A percentile compares a stretch with the other conserved stretches of the same genome.
Evolutionary conservation across 2,113 vertebrate genomes (phyloP).

Genomic region (Pedionomus torquatus): DNA sequence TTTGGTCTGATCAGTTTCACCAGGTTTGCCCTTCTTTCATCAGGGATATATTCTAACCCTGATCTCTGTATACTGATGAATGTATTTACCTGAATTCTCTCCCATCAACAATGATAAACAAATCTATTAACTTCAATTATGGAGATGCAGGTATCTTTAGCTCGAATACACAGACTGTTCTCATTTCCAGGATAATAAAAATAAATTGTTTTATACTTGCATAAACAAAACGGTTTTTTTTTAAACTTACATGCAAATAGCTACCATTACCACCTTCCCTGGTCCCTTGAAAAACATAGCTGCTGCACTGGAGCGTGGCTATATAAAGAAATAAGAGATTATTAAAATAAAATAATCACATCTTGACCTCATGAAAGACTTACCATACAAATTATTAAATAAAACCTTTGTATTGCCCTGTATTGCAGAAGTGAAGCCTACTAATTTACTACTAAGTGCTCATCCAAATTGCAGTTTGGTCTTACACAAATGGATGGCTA

Average conservation of each 20-base stretch:
- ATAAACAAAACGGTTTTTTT: slow-evolving; percentile 18
- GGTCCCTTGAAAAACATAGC: slow-evolving; percentile 91
- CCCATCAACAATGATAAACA: background rate
- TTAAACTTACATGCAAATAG: slow-evolving; percentile 96
- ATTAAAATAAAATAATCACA: background rate
- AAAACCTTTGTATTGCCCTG: background rate
- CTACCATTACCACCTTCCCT: slow-evolving; percentile 97
- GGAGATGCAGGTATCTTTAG: background rate
- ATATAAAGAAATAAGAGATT: slow-evolving; percentile 27
- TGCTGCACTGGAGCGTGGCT: slow-evolving; percentile 90
- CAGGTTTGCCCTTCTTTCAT: background rate
- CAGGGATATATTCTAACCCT: background rate
- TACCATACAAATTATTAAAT: background rate
- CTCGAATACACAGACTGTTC: background rate
- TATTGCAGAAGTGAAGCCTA: background rate
- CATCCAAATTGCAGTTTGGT: background rate
- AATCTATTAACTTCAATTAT: background rate
- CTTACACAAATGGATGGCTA: background rate
- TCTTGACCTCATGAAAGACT: background rate
- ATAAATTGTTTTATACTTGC: background rate
- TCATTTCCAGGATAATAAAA: background rate
- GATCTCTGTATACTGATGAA: background rate
- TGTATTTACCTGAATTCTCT: background rate
- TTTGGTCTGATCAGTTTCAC: background rate
- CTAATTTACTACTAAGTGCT: background rate